Conservation (phyloP, 2,113 vertebrate genomes). For the Opisthocomus hoazin region DNA sequence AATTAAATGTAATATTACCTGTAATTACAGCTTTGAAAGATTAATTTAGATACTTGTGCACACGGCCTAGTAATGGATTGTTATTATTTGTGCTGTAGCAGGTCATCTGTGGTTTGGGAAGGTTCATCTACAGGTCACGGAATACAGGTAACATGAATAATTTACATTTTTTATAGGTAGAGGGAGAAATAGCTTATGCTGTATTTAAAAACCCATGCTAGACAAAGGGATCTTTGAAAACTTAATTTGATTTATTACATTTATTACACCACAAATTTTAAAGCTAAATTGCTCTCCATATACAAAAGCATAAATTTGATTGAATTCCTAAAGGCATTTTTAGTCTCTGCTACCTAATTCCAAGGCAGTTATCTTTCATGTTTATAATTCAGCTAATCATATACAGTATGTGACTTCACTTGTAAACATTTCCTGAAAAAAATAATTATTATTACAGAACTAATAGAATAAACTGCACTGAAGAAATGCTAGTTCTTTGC, state of each 20-base stretch:
- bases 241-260: constrained; percentile 7
- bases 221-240: constrained; percentile 59
- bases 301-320: constrained; percentile 2
- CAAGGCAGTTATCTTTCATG: not conserved
- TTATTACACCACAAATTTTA: constrained; percentile 22
- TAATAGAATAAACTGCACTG: not conserved
- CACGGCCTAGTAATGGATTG: not conserved
- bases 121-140: constrained; percentile 46
- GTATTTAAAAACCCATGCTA: constrained; percentile 15
- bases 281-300: constrained; percentile 12
- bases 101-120: constrained; percentile 14
- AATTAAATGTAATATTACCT: constrained; percentile 39
- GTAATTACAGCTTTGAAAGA: constrained; percentile 44
- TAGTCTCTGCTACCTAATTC: not conserved
- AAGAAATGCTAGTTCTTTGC: not conserved
- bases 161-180: constrained; percentile 23
- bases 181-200: constrained; percentile 19
- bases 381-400: not conserved
- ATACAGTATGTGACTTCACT: not conserved
- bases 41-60: constrained; percentile 19
- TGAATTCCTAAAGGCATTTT: constrained; percentile 32
- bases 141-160: constrained; percentile 54
- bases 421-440: constrained; percentile 11
- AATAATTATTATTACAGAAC: not conserved
- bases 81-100: constrained; percentile 18